A percentile compares a stretch with the other conserved stretches of the same genome.
Conservation (phyloP, 30 jellyfish, hydroid and myxozoan genomes). For the Catostylus mosaicus region DNA sequence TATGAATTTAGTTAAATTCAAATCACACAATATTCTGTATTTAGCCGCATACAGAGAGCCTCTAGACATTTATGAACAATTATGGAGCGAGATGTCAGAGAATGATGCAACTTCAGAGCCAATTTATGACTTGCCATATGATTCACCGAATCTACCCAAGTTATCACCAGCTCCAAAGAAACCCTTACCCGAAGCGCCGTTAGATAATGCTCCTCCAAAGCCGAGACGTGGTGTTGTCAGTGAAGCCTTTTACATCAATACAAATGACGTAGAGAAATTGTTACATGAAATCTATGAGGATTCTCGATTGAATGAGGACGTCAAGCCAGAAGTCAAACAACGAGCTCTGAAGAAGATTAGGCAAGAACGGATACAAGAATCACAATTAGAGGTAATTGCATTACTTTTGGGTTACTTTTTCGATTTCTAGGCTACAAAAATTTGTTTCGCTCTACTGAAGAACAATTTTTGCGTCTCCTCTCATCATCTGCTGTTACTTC, state of each 20-base stretch:
- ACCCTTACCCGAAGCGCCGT: slow-evolving; percentile 17
- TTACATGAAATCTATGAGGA: slow-evolving; percentile 43
- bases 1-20: no score
- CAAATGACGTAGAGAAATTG: slow-evolving; percentile 40
- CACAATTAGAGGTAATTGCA: neutral
- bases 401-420: no score
- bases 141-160: neutral
- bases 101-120: slow-evolving; percentile 4
- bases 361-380: neutral
- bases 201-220: slow-evolving; percentile 44
- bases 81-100: slow-evolving; percentile 20
- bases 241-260: slow-evolving; percentile 33
- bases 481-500: no score
- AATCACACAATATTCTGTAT: neutral
- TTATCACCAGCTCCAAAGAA: slow-evolving; percentile 8
- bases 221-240: slow-evolving; percentile 15
- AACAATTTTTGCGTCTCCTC: no score
- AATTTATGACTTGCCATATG: slow-evolving; percentile 48
- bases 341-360: slow-evolving; percentile 39
- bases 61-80: slow-evolving; percentile 5
- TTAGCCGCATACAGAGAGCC: slow-evolving; percentile 54
- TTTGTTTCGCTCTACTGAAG: no score
- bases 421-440: no score
- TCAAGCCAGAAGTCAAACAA: slow-evolving; percentile 33
- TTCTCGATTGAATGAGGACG: slow-evolving; percentile 3